These are phyloP conservation scores for Muscicapa adusta DNA, from an alignment of 2,113 vertebrate genomes.

Conservation along the genomic window DNA sequence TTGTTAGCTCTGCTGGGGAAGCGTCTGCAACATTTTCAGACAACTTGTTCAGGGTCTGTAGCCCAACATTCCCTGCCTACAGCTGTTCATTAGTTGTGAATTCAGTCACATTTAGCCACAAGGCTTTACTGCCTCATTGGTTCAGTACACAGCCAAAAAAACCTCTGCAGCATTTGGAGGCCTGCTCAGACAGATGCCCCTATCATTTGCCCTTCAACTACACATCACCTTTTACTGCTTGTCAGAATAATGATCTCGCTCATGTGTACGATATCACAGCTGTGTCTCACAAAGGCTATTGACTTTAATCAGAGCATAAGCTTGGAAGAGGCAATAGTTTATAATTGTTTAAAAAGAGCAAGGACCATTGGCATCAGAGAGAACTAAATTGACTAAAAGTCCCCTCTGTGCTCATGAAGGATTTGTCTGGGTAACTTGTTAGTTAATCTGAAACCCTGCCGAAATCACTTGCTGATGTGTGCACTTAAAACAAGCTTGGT, in stretches of 20 bases:
- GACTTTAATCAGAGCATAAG: background rate
- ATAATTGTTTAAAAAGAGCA: background rate
- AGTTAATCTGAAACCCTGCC: background rate
- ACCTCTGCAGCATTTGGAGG: background rate
- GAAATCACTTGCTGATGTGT: background rate
- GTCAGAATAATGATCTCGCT: background rate
- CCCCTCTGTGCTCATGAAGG: background rate
- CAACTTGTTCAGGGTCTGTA: background rate
- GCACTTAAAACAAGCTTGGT: background rate
- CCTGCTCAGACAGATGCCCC: background rate
- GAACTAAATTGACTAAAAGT: background rate
- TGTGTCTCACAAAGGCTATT: background rate
- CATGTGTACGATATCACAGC: accelerated
- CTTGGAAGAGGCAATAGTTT: too few species aligned
- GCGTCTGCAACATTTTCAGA: accelerated
- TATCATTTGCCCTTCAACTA: background rate
- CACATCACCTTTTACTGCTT: accelerated
- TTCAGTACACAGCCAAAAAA: background rate
- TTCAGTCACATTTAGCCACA: background rate
- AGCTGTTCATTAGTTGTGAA: background rate
- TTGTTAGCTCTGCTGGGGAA: background rate
- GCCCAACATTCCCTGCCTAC: background rate
- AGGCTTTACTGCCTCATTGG: background rate
- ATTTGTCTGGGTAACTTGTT: background rate
- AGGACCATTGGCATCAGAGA: background rate